These are phyloP conservation scores for Gasterosteus nipponicus DNA, from an alignment of 2,113 vertebrate genomes.

Conservation along the genomic window DNA sequence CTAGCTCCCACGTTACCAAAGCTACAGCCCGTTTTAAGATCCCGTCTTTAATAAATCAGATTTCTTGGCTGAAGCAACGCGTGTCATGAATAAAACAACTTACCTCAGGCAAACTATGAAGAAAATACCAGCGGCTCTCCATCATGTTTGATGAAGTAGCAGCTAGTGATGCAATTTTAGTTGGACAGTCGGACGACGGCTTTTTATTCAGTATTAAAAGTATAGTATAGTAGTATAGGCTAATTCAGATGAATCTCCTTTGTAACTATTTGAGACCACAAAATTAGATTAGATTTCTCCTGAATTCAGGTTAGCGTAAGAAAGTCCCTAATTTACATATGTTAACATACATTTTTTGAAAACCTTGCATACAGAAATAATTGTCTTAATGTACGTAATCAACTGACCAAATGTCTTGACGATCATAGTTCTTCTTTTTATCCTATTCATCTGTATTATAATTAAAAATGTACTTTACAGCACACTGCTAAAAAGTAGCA, in stretches of 20 bases:
- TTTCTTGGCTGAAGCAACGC: slow-evolving; percentile 19
- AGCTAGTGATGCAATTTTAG: neutral
- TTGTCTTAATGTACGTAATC: no score
- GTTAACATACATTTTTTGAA: no score
- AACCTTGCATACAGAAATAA: no score
- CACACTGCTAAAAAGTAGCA: no score
- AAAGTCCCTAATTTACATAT: no score
- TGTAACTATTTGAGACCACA: neutral
- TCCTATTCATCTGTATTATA: no score
- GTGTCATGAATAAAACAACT: slow-evolving; percentile 60
- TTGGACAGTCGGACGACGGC: neutral
- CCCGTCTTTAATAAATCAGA: slow-evolving; percentile 49
- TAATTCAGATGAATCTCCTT: neutral
- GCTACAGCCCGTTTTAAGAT: slow-evolving; percentile 19
- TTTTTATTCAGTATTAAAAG: neutral
- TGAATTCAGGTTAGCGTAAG: no score
- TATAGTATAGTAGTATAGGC: neutral
- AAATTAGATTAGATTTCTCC: neutral
- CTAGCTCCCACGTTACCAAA: slow-evolving; percentile 11
- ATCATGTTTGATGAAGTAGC: slow-evolving; percentile 2
- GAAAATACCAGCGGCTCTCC: neutral
- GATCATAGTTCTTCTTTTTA: no score
- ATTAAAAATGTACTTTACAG: no score
- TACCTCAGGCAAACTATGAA: slow-evolving; percentile 19
- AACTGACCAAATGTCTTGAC: no score